Conservation (phyloP, 2,113 vertebrate genomes). For the Sturnira hondurensis region DNA sequence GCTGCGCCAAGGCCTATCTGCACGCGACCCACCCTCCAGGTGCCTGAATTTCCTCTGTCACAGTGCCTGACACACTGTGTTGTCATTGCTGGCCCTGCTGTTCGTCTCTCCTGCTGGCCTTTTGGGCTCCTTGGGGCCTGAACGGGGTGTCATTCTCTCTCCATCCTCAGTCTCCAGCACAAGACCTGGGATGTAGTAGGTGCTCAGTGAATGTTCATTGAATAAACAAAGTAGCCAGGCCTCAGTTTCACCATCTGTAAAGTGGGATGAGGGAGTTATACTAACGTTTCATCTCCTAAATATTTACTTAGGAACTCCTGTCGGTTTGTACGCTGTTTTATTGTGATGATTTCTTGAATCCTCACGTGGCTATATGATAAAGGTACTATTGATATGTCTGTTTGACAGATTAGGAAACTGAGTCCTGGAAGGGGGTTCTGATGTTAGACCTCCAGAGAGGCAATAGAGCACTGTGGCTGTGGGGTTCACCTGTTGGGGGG, state of each 20-base stretch:
- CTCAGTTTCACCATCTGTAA: not conserved
- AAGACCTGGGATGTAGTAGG: not conserved
- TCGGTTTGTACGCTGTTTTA: not conserved
- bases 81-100: not conserved
- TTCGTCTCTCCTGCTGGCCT: not conserved
- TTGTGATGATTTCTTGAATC: not conserved
- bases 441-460: not conserved
- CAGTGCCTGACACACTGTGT: fast-evolving
- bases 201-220: not conserved
- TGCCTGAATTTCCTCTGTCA: too few relatives aligned
- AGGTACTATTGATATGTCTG: not conserved
- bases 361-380: not conserved
- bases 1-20: not conserved
- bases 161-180: not conserved
- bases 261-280: not conserved
- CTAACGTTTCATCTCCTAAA: not conserved
- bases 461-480: not conserved
- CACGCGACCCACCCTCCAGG: not conserved
- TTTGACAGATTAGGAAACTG: not conserved
- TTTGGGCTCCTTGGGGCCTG: not conserved
- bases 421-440: not conserved
- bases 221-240: not conserved
- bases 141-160: not conserved
- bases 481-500: not conserved
- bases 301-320: not conserved